A percentile compares a stretch with the other conserved stretches of the same genome.
Evolutionary conservation across 2,888 invertebrate species (phyloP).

Genomic region (Adelphocoris suturalis): DNA sequence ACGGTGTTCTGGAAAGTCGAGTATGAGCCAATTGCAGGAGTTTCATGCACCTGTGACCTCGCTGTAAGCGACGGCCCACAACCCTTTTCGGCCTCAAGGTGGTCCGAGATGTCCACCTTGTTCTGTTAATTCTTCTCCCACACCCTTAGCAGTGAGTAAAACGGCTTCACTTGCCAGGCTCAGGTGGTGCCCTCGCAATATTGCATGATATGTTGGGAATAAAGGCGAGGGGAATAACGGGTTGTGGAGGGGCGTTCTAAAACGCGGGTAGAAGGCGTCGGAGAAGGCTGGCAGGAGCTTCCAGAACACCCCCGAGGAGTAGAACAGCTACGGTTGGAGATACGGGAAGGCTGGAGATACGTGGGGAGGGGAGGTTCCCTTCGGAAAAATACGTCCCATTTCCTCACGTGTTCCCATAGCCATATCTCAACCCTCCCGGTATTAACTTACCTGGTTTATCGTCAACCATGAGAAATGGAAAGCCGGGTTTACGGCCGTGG

Average conservation of each 20-base stretch:
- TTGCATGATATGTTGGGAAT: conserved; percentile 12
- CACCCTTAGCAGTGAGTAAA: not conserved
- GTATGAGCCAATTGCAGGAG: not conserved
- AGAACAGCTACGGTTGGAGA: conserved; percentile 36
- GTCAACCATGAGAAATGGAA: conserved; percentile 60
- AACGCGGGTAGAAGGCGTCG: not conserved
- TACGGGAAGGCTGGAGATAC: not conserved
- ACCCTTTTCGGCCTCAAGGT: not conserved
- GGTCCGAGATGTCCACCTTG: not conserved
- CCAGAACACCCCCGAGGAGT: conserved; percentile 27
- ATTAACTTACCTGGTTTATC: conserved; percentile 64
- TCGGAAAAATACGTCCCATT: conserved; percentile 63
- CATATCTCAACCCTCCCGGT: conserved; percentile 55
- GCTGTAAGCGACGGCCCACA: not conserved
- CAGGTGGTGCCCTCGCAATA: conserved; percentile 24
- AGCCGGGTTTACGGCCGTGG: conserved; percentile 49
- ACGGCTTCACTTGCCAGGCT: conserved; percentile 23
- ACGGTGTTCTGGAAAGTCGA: no score
- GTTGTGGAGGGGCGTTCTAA: conserved; percentile 28
- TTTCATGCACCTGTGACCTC: not conserved
- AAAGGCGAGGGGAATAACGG: not conserved
- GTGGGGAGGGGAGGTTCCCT: conserved; percentile 3
- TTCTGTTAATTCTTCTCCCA: conserved; percentile 1
- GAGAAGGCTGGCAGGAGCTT: not conserved
- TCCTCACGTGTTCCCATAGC: conserved; percentile 59